Conservation (phyloP, 2,888 invertebrate species). For the Hydraecia micacea region DNA sequence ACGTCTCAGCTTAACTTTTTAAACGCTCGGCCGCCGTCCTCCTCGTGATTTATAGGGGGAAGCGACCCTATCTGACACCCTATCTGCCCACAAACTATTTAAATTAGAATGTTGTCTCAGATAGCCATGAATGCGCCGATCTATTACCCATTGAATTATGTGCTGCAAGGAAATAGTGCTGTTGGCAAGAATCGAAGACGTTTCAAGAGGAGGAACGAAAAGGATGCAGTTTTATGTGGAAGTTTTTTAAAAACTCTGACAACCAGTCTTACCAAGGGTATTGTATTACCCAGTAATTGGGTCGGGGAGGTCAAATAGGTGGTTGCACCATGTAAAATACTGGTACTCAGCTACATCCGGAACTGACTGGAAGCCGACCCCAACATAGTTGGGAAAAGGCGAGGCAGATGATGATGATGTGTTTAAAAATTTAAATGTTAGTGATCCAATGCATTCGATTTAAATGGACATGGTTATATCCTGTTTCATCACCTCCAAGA, state of each 20-base stretch:
- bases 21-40: constrained; percentile 73
- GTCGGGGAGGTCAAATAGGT: background rate
- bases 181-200: constrained; percentile 19
- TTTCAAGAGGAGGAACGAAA: background rate
- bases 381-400: too few species aligned
- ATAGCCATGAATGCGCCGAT: constrained; percentile 70
- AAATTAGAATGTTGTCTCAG: constrained; percentile 85
- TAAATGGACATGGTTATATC: background rate
- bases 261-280: background rate
- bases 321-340: too few species aligned
- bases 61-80: constrained; percentile 67
- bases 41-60: constrained; percentile 73
- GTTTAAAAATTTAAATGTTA: background rate
- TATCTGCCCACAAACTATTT: constrained; percentile 78
- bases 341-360: too few species aligned
- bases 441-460: background rate
- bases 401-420: background rate
- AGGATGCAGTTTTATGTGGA: background rate
- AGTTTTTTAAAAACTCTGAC: background rate
- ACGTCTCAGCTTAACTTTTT: constrained; percentile 80
- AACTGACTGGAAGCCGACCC: too few species aligned
- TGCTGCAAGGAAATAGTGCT: constrained; percentile 49
- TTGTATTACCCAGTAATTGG: background rate
- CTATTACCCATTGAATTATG: constrained; percentile 78
- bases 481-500: background rate